Evolutionary conservation across 1,140 invertebrate species (phyloP).

Genomic region (Brachionus asplanchnoidis): DNA sequence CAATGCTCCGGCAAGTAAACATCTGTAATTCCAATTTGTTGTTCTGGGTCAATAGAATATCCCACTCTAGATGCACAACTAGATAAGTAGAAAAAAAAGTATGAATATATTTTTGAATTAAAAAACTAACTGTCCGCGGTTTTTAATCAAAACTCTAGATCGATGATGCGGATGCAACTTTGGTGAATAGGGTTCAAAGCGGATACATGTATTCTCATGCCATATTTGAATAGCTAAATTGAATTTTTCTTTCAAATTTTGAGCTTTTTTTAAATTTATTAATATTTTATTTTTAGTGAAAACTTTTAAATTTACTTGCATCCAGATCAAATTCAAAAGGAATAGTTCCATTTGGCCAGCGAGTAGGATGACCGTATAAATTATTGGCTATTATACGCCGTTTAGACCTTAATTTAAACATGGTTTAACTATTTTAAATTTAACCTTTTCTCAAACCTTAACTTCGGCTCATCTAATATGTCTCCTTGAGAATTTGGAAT

Average conservation of each 20-base stretch:
- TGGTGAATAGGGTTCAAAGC: constrained; percentile 38
- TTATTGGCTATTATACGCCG: constrained; percentile 22
- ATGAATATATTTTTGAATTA: not conserved
- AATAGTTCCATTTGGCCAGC: constrained; percentile 41
- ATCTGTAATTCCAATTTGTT: not conserved
- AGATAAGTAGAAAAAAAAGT: not conserved
- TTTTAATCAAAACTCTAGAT: constrained; percentile 31
- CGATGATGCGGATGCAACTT: not conserved
- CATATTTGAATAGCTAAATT: constrained; percentile 26
- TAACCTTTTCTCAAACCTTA: not conserved
- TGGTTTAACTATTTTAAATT: not conserved
- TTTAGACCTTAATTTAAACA: not conserved
- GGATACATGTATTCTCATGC: constrained; percentile 39
- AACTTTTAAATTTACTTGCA: not conserved
- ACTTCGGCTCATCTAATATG: not conserved
- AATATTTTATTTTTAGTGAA: not conserved
- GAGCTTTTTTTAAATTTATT: not conserved
- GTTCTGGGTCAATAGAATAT: not conserved
- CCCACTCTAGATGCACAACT: constrained; percentile 42
- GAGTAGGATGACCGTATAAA: not conserved
- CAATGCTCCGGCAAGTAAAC: constrained; percentile 41
- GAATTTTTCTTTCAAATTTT: constrained; percentile 11
- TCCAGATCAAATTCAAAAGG: constrained; percentile 41
- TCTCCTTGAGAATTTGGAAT: not conserved
- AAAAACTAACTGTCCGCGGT: constrained; percentile 31